A percentile compares a stretch with the other conserved stretches of the same genome.
Conservation (phyloP, 2,797 vertebrate species). For the Channallabes apus region DNA sequence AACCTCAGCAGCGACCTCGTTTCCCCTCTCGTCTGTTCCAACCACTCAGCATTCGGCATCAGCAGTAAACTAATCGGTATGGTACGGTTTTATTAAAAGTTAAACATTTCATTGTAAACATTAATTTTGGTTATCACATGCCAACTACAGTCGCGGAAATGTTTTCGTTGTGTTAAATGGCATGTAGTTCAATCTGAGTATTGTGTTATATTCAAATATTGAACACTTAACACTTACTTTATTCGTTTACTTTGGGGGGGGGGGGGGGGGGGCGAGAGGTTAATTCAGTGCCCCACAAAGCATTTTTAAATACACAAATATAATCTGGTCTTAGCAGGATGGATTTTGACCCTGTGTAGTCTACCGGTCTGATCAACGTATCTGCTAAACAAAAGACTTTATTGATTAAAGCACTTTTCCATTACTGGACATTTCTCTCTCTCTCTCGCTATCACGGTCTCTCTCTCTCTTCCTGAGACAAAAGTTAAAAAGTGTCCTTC, state of each 20-base stretch:
- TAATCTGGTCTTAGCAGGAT: not conserved
- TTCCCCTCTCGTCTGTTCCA: too few species aligned
- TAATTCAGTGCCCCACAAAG: not conserved
- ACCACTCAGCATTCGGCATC: too few species aligned
- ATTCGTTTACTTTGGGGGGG: not conserved
- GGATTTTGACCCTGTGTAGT: not conserved
- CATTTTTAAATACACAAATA: not conserved
- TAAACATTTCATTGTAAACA: not conserved
- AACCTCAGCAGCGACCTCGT: too few species aligned
- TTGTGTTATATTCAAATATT: not conserved
- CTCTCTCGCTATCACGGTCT: too few species aligned
- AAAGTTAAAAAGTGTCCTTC: not conserved
- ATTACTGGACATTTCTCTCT: not conserved
- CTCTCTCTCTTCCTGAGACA: not conserved
- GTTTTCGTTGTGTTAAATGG: not conserved
- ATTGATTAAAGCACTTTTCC: conserved; percentile 5
- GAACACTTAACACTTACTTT: not conserved
- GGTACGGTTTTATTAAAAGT: too few species aligned
- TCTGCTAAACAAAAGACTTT: not conserved
- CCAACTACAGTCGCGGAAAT: not conserved
- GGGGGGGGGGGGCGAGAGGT: too few species aligned
- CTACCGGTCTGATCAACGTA: not conserved
- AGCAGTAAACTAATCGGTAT: too few species aligned
- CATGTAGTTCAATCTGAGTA: not conserved
- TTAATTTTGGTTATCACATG: not conserved